Evolutionary conservation across 2,888 invertebrate genomes (phyloP).

Genomic region (Drosophila melanosoma): DNA sequence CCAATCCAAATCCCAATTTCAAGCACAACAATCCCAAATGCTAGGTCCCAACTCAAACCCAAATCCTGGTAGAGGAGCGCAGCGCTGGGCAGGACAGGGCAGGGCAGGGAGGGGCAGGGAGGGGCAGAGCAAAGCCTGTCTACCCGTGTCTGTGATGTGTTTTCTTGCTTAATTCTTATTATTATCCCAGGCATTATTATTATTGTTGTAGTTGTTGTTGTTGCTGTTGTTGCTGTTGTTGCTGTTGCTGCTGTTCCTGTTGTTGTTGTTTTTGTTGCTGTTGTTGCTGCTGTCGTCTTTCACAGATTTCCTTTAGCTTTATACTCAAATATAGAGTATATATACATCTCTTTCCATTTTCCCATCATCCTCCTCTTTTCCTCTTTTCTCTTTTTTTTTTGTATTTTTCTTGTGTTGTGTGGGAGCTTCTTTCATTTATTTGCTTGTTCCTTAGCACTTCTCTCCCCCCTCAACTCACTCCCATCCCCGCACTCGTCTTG

Average conservation of each 20-base stretch:
- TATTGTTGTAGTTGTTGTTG: conserved; percentile 39
- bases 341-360: conserved; percentile 23
- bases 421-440: conserved; percentile 43
- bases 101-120: not conserved
- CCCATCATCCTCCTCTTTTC: not conserved
- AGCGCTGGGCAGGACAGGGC: no score
- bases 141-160: conserved; percentile 76
- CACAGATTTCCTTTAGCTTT: conserved; percentile 65
- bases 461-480: conserved; percentile 1
- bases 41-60: not conserved
- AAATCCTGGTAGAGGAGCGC: not conserved
- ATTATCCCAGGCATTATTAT: conserved; percentile 79
- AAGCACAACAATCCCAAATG: conserved; percentile 1
- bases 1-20: conserved; percentile 24
- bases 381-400: conserved; percentile 5
- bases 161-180: conserved; percentile 82
- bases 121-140: conserved; percentile 41
- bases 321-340: conserved; percentile 20
- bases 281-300: conserved; percentile 55
- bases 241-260: conserved; percentile 36
- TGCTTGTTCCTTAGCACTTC: conserved; percentile 49
- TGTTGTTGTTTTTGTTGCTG: no score
- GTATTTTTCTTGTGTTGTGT: not conserved
- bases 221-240: conserved; percentile 32
- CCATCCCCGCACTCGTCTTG: not conserved